These are phyloP conservation scores for Platichthys stellatus DNA, from an alignment of 2,113 vertebrate genomes.

Conservation along the genomic window DNA sequence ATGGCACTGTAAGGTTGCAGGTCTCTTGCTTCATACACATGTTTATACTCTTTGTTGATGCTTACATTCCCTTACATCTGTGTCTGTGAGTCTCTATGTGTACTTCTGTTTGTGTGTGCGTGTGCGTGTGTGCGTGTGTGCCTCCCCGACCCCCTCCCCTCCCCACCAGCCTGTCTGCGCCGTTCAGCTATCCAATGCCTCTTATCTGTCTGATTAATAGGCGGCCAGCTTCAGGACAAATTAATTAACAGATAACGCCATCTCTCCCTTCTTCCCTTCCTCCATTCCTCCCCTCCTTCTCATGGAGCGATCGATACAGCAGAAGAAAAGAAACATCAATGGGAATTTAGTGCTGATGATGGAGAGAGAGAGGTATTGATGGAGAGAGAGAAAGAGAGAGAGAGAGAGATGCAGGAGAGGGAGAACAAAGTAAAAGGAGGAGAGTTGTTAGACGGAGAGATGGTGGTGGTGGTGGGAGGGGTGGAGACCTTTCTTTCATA, in stretches of 20 bases:
- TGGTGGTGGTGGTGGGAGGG: slow-evolving; percentile 54
- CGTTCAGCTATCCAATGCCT: slow-evolving; percentile 99
- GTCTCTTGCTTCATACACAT: slow-evolving; percentile 22
- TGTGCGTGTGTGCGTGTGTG: slow-evolving; percentile 82
- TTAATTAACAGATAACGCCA: slow-evolving; percentile 99
- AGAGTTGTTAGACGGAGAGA: slow-evolving; percentile 44
- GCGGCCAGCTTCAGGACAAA: slow-evolving; percentile 99
- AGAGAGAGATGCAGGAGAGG: slow-evolving; percentile 26
- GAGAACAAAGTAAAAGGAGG: slow-evolving; percentile 57
- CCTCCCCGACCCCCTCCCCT: slow-evolving; percentile 24
- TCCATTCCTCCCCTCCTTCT: slow-evolving; percentile 96
- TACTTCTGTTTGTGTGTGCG: slow-evolving; percentile 65
- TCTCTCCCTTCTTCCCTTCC: slow-evolving; percentile 81
- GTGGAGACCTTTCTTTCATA: slow-evolving; percentile 79
- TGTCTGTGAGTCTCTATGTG: slow-evolving; percentile 74
- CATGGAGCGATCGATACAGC: slow-evolving; percentile 98
- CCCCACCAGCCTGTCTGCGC: slow-evolving; percentile 91
- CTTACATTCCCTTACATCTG: slow-evolving; percentile 67
- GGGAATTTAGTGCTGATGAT: slow-evolving; percentile 99
- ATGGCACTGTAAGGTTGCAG: background rate
- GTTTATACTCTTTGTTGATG: slow-evolving; percentile 26
- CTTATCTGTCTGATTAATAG: slow-evolving; percentile 99
- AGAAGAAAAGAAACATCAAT: slow-evolving; percentile 99
- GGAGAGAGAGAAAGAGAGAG: slow-evolving; percentile 48
- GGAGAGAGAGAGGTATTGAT: slow-evolving; percentile 86